Evolutionary conservation across 2,113 vertebrate genomes (phyloP), one percentile per base, ranked within the genome.

Genomic region (Epinephelus fuscoguttatus): DNA sequence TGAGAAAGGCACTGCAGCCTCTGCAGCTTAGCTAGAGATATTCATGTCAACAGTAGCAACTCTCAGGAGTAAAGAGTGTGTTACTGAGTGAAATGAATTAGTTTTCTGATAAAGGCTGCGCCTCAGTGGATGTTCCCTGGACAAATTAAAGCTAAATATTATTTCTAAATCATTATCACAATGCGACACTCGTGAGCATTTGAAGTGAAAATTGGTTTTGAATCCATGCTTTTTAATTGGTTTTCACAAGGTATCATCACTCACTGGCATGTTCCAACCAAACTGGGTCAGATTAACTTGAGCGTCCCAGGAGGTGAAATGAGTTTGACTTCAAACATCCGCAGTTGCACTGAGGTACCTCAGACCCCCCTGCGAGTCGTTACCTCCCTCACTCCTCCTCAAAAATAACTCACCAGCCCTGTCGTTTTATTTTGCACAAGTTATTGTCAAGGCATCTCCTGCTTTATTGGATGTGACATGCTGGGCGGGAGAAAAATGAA

Each of bases 291-390:
- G 53, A 79, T 49, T 60, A 74, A 50, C 18, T 25, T 12, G 15
- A 30, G 37, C 8, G 9, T 84, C 80, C 53, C 49, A 0, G 64
- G 70, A 76, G 89, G 69, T 70, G 37, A 73, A 85, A 83, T 83
- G 61, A 76, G 66, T 70, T 78, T 56, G 62, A 86, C 86, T 89
- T 87, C 82, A 89, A 84, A 84, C 80, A 45, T 56, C 42, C 57
- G 56, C 73, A 10, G 60, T 53, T 56, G 68, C 78, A 6, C 75
- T 85, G 70, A 77, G 87, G 74, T 80, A 70, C 18, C 70, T 23
- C 56, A 14, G 60, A 72, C 70, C 42, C 42, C 61, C 37, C 21
- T 5, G 10, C 64, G 67, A 72, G 66, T 50, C 4, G 49, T n/a
- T 52, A 17, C 57, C 75, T 57, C n/a, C 23, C 50, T 55, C 60